Base-by-base conservation (phyloP, 2,888 invertebrate genomes). In the Rapana venosa region DNA sequence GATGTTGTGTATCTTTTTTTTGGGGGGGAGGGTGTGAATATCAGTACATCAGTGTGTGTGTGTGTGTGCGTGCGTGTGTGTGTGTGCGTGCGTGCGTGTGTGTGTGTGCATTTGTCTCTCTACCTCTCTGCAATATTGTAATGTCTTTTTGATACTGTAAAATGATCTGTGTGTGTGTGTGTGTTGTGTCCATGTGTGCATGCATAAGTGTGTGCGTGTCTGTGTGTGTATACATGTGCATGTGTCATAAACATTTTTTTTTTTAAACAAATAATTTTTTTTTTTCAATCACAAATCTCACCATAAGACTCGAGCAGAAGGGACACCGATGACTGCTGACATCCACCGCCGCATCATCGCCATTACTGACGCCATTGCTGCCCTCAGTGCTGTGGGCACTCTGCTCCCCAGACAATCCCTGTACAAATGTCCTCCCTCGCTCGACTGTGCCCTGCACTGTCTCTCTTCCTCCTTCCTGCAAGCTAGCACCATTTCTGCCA, bases 311-410 rank as follows among this genome's bases (percentile, higher is more conserved):
- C 22, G 66, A 77, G 35, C 90, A 90, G 77, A 87, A 77, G 2
- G 79, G 61, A 58, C 90, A 90, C n/a, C 83, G 90, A 74, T 92
- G 91, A 88, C 89, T 90, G 70, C 89, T 87, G 26, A 91, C 88
- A 74, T 88, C 86, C 22, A 90, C 83, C 47, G 86, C 61, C 5
- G 66, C 85, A 47, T 26, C n/a, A 26, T 30, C 66, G 56, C 58
- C 61, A 58, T n/a, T 32, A 79, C 58, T 61, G 20, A 1, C 17
- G 13, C 79, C 88, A 30, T 35, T 84, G 84, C 36, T 85, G 15
- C 30, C 58, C 4, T 15, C 74, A 70, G 35, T 32, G 0, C n/a
- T 74, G n/a, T 87, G 58, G 26, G 22, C 66, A 66, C 35, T 35
- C 58, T 66, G 56, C 58, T 77, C 87, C 61, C 81, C 77, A 17